Evolutionary conservation across 2,113 vertebrate genomes (phyloP).

Genomic region (Pygathrix nemaeus): DNA sequence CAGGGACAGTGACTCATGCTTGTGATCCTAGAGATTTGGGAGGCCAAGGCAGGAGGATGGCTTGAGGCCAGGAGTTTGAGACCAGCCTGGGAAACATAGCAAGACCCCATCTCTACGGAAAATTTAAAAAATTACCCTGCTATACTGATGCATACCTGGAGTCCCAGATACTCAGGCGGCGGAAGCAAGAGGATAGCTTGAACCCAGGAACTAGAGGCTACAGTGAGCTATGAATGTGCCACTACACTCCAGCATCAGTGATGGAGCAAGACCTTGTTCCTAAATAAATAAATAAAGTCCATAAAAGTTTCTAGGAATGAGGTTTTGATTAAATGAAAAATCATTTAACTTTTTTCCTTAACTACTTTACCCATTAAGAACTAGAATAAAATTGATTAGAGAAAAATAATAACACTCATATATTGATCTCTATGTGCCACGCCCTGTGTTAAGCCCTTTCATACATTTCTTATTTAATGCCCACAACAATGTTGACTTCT

Average conservation of each 20-base stretch:
- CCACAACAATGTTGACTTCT: neutral
- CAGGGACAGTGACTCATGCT: neutral
- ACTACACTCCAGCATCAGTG: too few species aligned
- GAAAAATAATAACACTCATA: neutral
- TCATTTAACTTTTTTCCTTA: neutral
- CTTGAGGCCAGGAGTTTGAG: neutral
- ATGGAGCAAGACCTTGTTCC: too few species aligned
- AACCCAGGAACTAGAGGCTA: too few species aligned
- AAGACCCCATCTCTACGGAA: neutral
- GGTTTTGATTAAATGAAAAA: neutral
- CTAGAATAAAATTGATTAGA: neutral
- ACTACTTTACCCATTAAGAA: neutral
- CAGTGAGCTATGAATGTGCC: too few species aligned
- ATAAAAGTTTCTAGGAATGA: neutral
- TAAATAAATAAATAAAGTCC: neutral
- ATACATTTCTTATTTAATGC: neutral
- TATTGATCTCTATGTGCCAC: neutral
- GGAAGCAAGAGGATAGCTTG: too few species aligned
- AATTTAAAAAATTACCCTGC: too few species aligned
- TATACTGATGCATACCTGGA: too few species aligned
- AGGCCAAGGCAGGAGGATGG: neutral
- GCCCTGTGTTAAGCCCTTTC: neutral
- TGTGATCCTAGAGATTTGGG: neutral
- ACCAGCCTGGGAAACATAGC: neutral
- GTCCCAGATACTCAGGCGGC: too few species aligned